Evolutionary conservation across 1,140 invertebrate genomes (phyloP).

Genomic region (Cotesia vestalis): DNA sequence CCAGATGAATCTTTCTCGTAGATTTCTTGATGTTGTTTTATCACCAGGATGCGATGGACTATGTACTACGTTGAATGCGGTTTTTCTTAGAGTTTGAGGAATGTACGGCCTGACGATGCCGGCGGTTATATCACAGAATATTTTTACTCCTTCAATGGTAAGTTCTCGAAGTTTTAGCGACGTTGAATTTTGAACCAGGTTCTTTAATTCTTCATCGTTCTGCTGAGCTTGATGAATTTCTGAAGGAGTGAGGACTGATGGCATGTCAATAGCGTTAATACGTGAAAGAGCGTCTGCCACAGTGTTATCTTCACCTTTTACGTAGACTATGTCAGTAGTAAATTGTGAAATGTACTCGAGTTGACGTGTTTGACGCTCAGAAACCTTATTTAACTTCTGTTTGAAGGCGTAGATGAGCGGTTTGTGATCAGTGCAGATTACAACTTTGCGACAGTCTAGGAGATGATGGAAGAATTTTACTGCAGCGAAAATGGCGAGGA

Average conservation of each 20-base stretch:
- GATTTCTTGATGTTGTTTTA: conserved; percentile 35
- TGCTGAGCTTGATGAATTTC: conserved; percentile 42
- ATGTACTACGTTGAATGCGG: conserved; percentile 37
- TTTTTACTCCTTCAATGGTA: conserved; percentile 21
- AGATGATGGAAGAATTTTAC: conserved; percentile 38
- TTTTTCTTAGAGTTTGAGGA: conserved; percentile 36
- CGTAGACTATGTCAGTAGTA: conserved; percentile 44
- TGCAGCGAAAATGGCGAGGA: conserved; percentile 45
- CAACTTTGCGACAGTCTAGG: conserved; percentile 13
- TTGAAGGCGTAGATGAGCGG: conserved; percentile 41
- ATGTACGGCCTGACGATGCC: conserved; percentile 44
- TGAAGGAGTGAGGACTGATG: conserved; percentile 24
- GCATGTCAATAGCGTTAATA: conserved; percentile 33
- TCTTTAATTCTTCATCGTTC: conserved; percentile 41
- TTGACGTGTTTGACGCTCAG: conserved; percentile 37
- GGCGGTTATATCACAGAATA: conserved; percentile 36
- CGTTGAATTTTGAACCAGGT: conserved; percentile 21
- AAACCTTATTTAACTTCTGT: conserved; percentile 23
- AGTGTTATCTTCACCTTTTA: conserved; percentile 46
- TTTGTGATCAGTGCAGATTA: conserved; percentile 41
- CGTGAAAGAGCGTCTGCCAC: conserved; percentile 49
- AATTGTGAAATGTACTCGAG: conserved; percentile 48
- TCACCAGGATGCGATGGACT: conserved; percentile 45
- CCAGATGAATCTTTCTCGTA: conserved; percentile 47
- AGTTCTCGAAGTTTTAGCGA: conserved; percentile 28